Evolutionary conservation across 2,797 vertebrate genomes (phyloP), one percentile per base, ranked within the genome.

Genomic region (Sebastolobus altivelis): DNA sequence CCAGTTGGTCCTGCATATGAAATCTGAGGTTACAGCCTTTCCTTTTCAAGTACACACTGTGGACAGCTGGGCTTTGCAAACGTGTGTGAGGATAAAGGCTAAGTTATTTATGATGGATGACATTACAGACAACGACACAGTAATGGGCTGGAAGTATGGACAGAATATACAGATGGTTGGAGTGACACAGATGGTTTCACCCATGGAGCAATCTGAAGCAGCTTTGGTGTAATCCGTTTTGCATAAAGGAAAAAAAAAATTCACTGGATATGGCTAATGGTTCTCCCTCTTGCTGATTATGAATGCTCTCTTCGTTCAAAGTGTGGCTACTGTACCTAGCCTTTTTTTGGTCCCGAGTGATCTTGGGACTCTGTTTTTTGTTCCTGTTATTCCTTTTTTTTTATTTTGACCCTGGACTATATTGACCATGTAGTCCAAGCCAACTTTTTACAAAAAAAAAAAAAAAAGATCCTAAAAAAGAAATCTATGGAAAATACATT

Each of bases 401-500:
- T 75, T 58, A 18, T 91, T 95, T 95, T 89, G 86, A 93, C 89
- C 91, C 90, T 93, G 93, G 94, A 92, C 91, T 94, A 94, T 92
- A 92, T 85, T 83, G 83, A 94, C 87, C 90, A 93, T 95, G 93
- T 96, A 94, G 94, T 96, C 95, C 92, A 88, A 94, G 92, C 89
- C 93, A 94, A 95, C 94, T 95, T 96, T 96, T 94, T 96, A 96
- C 87, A 88, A 87, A 93, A 94, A 89, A 46, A 83, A 83, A 90
- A 91, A 84, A 81, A 92, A 91, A 91, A 86, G 72, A 90, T 91
- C 85, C 77, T 81, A 87, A 94, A 93, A 93, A 94, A 94, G 46
- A 94, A 95, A 92, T 94, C 90, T 91, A 95, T 94, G 88, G 92
- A 94, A 94, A 95, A 94, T 94, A 95, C 90, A 94, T 96, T 95